Conservation (phyloP, 2,797 vertebrate genomes). For the Chaenodraco wilsoni region DNA sequence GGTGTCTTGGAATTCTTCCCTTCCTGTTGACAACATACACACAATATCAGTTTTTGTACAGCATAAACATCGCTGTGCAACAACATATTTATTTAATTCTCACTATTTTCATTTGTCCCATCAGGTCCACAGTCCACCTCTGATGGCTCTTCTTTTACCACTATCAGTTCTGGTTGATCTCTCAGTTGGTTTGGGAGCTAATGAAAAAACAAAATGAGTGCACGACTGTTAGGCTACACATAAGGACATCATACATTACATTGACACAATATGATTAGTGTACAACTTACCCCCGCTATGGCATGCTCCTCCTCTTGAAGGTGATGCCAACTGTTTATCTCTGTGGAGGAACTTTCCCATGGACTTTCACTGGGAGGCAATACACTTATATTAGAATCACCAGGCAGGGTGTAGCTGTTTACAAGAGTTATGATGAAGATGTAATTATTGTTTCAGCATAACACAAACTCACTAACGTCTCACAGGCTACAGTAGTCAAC, state of each 20-base stretch:
- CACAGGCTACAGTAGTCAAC: background rate
- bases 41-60: too few relatives aligned
- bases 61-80: background rate
- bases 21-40: constrained; percentile 59
- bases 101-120: constrained; percentile 57
- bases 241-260: background rate
- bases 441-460: background rate
- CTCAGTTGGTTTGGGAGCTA: constrained; percentile 52
- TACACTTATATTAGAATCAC: constrained; percentile 27
- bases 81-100: constrained; percentile 43
- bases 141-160: constrained; percentile 77
- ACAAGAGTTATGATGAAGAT: background rate
- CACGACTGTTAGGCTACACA: background rate
- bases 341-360: constrained; percentile 63
- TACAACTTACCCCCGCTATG: constrained; percentile 54
- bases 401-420: background rate
- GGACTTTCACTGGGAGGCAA: constrained; percentile 62
- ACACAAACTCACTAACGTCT: background rate
- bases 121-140: constrained; percentile 57
- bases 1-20: constrained; percentile 31
- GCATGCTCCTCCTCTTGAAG: constrained; percentile 33
- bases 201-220: background rate
- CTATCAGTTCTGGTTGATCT: constrained; percentile 59
- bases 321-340: constrained; percentile 38
- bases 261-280: background rate